Evolutionary conservation across 1,140 invertebrate species (phyloP), one percentile per base, ranked within the genome.

Genomic region (Drosophila suzukii): DNA sequence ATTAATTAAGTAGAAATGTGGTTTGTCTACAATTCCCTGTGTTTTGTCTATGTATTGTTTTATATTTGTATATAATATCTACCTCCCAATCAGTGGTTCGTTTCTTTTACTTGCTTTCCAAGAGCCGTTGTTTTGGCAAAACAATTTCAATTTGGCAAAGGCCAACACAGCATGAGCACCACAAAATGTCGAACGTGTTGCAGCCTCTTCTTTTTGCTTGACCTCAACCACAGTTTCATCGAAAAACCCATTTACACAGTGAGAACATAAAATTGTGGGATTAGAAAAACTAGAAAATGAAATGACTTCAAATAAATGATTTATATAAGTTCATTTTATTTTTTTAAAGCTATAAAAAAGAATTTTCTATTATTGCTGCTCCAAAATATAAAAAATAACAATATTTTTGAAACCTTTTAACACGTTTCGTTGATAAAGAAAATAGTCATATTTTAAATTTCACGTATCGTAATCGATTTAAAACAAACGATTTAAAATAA

Each of bases 81-180:
- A 17, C 24, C 12, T 62, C 1, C 27, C 24, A 57, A 57, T 56
- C 53, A 38, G 11, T 13, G 11, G 32, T 38, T 3, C n/a, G 1
- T 11, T 17, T 32, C 10, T n/a, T 3, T 20, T 30, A 27, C 27
- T 30, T 32, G 32, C 11, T 13, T n/a, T 38, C 0, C 59, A 8
- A 13, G 11, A 8, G 17, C 44, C 13, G 39, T 57, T 51, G 38
- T 44, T 41, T 78, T 53, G 62, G 53, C 41, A 76, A 77, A 88
- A 82, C 83, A 88, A 85, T 85, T 85, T 85, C 82, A 88, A 88
- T 85, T 85, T 88, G 82, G 79, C 81, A 78, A 75, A 78, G 63
- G 47, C 53, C 75, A 88, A 75, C 75, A 78, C 75, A 88, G 83
- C 82, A 57, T 88, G 78, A 53, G 61, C 63, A 59, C 79, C 47